phyloP scores from a whole-genome alignment of 2,797 vertebrate species.

The Glossophaga mutica region DNA sequence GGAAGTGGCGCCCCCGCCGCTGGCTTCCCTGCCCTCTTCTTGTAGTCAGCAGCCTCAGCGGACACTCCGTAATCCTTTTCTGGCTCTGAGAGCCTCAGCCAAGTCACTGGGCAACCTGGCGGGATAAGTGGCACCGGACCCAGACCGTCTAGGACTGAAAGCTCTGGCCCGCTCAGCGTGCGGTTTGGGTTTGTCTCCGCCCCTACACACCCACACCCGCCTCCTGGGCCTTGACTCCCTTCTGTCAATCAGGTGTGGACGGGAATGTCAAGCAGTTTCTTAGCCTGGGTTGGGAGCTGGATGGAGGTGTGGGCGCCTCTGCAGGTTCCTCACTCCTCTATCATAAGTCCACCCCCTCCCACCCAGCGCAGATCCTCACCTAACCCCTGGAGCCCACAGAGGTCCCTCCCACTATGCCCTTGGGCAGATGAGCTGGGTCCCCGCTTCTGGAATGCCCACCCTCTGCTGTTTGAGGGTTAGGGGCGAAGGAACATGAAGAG shows the following conservation, averaged over 20 bases:
- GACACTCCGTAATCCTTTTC: background rate
- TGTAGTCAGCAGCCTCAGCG: background rate
- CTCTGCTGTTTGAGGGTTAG: background rate
- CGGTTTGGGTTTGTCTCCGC: background rate
- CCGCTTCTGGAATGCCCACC: background rate
- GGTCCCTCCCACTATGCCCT: background rate
- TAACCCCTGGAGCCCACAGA: background rate
- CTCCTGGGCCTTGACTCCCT: background rate
- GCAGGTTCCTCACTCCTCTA: rapidly evolving
- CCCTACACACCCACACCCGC: background rate
- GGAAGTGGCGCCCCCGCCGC: background rate
- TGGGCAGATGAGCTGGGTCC: background rate
- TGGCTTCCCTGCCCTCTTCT: background rate
- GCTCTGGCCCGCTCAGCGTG: rapidly evolving
- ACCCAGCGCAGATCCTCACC: background rate
- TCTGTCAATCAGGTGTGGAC: slow-evolving; percentile 15
- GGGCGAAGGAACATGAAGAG: background rate
- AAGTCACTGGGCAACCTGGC: too few relatives aligned
- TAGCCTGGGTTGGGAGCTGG: background rate
- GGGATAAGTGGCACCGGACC: too few relatives aligned
- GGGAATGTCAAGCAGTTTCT: background rate
- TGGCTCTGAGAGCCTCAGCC: background rate
- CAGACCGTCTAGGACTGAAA: background rate
- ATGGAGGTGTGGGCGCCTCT: background rate
- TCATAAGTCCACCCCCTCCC: rapidly evolving